Evolutionary conservation across 2,113 vertebrate genomes (phyloP).

Genomic region (Oceanites oceanicus): DNA sequence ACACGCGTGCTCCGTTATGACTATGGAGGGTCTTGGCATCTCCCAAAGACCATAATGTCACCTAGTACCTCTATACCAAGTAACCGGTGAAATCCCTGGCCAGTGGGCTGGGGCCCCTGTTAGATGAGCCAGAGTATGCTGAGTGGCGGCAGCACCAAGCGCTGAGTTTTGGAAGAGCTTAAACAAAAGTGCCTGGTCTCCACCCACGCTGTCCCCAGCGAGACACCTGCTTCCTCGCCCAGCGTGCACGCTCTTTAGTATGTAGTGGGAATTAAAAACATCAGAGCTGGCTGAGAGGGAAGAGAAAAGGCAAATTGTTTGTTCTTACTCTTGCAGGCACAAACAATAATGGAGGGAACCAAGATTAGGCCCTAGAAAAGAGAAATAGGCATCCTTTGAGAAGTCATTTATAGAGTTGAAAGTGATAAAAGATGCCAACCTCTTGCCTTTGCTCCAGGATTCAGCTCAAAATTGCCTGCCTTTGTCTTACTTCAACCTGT

Average conservation of each 20-base stretch:
- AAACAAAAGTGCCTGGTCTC: neutral
- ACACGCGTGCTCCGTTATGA: accelerated
- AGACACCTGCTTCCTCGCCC: neutral
- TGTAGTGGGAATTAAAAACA: neutral
- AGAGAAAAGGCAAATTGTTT: neutral
- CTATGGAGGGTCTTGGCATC: neutral
- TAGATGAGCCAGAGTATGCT: neutral
- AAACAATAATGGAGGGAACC: neutral
- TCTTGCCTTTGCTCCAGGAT: neutral
- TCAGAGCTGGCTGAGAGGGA: neutral
- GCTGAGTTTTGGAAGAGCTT: neutral
- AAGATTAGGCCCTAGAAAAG: neutral
- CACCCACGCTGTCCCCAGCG: accelerated
- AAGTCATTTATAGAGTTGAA: neutral
- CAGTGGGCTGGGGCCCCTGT: neutral
- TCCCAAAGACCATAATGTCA: neutral
- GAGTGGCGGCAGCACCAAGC: neutral
- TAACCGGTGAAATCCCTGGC: neutral
- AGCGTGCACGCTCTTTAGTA: accelerated
- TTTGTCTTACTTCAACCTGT: neutral
- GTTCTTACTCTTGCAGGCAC: neutral
- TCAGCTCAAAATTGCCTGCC: slow-evolving; percentile 2
- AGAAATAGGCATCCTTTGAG: neutral
- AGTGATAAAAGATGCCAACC: neutral
- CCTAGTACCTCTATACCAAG: neutral